phyloP scores from a whole-genome alignment of 2,888 invertebrate species.

The Caenorhabditis sulstoni region DNA sequence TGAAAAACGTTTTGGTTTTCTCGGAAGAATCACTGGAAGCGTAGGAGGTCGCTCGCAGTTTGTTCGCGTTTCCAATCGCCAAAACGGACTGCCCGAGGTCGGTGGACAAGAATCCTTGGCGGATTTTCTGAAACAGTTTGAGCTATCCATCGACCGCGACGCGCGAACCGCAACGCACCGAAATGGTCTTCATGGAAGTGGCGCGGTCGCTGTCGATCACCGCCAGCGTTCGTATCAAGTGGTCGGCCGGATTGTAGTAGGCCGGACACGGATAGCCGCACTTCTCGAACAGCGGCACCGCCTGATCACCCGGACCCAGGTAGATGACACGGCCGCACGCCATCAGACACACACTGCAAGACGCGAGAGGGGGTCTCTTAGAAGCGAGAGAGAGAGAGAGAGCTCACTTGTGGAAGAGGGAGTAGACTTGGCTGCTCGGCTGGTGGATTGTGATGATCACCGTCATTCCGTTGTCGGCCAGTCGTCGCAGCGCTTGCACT shows the following conservation, averaged over 20 bases:
- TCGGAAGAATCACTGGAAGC: conserved; percentile 47
- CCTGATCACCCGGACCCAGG: conserved; percentile 88
- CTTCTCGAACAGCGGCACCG: conserved; percentile 86
- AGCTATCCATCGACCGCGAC: background rate
- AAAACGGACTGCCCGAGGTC: conserved; percentile 63
- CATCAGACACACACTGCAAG: conserved; percentile 85
- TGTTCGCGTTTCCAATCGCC: conserved; percentile 62
- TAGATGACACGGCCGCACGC: conserved; percentile 91
- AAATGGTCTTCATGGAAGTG: conserved; percentile 65
- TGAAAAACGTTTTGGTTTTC: conserved; percentile 66
- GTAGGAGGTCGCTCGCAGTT: conserved; percentile 19
- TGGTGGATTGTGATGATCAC: conserved; percentile 95
- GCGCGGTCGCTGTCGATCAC: conserved; percentile 66
- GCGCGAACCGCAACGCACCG: conserved; percentile 37
- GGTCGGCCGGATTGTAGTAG: conserved; percentile 81
- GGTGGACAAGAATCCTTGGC: conserved; percentile 69
- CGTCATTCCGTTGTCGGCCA: conserved; percentile 87
- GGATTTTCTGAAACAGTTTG: conserved; percentile 70
- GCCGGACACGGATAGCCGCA: conserved; percentile 79
- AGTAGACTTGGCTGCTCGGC: conserved; percentile 91
- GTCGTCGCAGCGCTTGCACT: conserved; percentile 63
- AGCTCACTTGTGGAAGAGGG: conserved; percentile 87
- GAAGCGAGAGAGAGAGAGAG: background rate
- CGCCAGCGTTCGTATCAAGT: conserved; percentile 80
- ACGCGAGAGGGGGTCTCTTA: no score